Base-by-base conservation (phyloP, 2,113 vertebrate genomes). In the Myotis yumanensis region DNA sequence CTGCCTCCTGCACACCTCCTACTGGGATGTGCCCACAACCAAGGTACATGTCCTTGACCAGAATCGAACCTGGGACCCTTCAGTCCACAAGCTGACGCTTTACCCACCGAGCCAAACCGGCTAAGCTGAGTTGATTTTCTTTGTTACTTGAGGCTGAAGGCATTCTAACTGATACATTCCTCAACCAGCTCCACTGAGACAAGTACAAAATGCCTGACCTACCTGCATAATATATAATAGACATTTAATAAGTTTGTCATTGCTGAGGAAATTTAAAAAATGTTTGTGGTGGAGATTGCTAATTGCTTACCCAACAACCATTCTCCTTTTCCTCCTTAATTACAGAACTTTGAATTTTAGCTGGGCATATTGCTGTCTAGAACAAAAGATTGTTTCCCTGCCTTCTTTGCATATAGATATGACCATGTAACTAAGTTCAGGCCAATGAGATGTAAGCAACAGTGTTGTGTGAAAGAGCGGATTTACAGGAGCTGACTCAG, bases 401-500 rank as follows among this genome's bases (percentile, higher is more conserved):
- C 7, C 43, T 11, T 59, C 52, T 91, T 18, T 52, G 68, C 14
- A 8, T 43, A 37, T 20, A 62, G 51, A 43, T 72, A 20, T 5
- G 69, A 30, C 62, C 59, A 22, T 17, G 54, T 71, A 52, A 69
- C n/a, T 73, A 82, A 80, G 52, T 32, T 46, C 64, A 81, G 66
- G 35, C 48, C 30, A 52, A 14, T 57, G 32, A 62, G 62, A 32
- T 16, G 1, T 23, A 48, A 94, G 82, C 54, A 35, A 28, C 18
- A 86, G 62, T 84, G 77, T 32, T 64, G 30, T 92, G 80, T 48
- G 40, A 73, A 54, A 84, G 64, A 28, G 66, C 46, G 59, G 51
- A 81, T 86, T 86, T 69, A 22, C 18, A 76, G 73, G 51, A 28
- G 51, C 80, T 92, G 96, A 89, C 84, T 93, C 73, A 59, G 77